These are phyloP conservation scores for Suncus etruscus DNA, from an alignment of 2,113 vertebrate species.

Conservation along the genomic window DNA sequence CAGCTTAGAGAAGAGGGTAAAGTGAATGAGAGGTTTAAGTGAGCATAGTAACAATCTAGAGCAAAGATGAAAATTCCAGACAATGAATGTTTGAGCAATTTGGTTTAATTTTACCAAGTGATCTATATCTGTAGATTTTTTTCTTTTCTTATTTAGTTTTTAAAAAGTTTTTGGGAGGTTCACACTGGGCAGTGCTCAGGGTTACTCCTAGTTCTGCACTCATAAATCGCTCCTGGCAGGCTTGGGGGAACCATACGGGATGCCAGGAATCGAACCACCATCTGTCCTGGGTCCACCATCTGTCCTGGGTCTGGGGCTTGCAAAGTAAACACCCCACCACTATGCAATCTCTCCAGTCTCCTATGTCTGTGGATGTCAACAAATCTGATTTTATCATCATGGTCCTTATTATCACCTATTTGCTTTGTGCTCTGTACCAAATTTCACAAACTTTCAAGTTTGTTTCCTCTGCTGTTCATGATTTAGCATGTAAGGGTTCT, in stretches of 20 bases:
- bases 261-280: too few relatives aligned
- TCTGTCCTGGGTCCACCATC: too few relatives aligned
- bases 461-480: background rate
- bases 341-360: too few relatives aligned
- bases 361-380: too few relatives aligned
- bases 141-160: too few relatives aligned
- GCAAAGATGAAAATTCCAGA: background rate
- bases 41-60: background rate
- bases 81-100: background rate
- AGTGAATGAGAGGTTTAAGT: background rate
- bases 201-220: too few relatives aligned
- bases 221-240: too few relatives aligned
- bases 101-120: constrained; percentile 12
- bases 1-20: background rate
- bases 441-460: background rate
- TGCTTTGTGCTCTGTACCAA: background rate
- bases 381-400: background rate
- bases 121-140: background rate
- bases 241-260: too few relatives aligned
- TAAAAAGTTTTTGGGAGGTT: too few relatives aligned
- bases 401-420: background rate
- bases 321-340: too few relatives aligned
- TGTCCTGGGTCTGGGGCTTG: too few relatives aligned
- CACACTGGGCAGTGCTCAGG: too few relatives aligned
- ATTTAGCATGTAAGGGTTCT: background rate